A percentile compares a stretch with the other conserved stretches of the same genome.
phyloP scores from a whole-genome alignment of 2,113 vertebrate species.

The Myocastor coypus region DNA sequence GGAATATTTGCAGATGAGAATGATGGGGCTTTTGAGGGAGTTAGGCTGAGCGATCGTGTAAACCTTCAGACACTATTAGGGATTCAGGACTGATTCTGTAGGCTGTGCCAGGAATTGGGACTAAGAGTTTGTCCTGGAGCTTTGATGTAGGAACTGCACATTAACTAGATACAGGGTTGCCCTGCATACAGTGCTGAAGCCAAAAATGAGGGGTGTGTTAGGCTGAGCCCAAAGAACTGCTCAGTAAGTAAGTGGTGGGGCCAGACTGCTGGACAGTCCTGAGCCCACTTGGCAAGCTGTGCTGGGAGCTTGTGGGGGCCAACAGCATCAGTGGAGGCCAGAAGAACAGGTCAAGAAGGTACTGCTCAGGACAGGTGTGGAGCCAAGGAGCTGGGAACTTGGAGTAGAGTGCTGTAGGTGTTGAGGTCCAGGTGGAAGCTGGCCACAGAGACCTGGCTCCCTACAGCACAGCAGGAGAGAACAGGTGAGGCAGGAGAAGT shows the following conservation, averaged over 20 bases:
- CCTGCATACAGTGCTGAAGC: accelerated
- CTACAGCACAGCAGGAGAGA: background rate
- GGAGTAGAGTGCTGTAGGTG: accelerated
- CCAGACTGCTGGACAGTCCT: background rate
- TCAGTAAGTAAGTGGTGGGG: background rate
- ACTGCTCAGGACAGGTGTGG: background rate
- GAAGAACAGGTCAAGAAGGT: background rate
- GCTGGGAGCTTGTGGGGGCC: background rate
- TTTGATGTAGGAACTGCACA: background rate
- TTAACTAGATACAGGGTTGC: accelerated
- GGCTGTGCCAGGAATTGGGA: background rate
- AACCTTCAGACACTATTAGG: background rate
- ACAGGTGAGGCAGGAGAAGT: accelerated
- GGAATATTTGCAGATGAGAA: accelerated
- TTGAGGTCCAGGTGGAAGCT: background rate
- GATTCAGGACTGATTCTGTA: background rate
- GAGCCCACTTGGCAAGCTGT: background rate
- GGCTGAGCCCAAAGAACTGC: background rate
- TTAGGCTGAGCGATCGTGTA: background rate
- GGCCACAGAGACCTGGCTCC: accelerated
- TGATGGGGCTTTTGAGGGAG: accelerated
- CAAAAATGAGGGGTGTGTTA: accelerated
- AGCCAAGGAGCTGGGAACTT: background rate
- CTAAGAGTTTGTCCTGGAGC: background rate
- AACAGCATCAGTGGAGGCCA: background rate